Evolutionary conservation across 2,113 vertebrate species (phyloP).

Genomic region (Seriola rivoliana): DNA sequence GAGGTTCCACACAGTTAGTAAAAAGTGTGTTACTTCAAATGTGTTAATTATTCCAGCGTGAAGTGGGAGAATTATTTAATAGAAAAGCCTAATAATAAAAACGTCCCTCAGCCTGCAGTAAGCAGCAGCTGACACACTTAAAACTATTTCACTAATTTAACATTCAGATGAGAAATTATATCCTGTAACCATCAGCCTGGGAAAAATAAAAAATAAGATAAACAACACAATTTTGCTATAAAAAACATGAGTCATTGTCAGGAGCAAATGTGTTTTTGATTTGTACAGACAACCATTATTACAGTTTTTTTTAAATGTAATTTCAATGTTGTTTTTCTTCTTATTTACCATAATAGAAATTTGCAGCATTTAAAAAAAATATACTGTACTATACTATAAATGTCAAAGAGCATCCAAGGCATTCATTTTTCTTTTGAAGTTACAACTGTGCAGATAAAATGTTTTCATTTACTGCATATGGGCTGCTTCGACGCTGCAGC

Average conservation of each 20-base stretch:
- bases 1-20: not conserved
- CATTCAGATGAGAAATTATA: not conserved
- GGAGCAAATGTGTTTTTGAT: not conserved
- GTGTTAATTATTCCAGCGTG: not conserved
- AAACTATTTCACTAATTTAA: not conserved
- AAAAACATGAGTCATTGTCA: not conserved
- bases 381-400: not conserved
- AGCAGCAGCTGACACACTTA: not conserved
- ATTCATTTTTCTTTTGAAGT: not conserved
- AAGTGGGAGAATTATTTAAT: not conserved
- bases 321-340: not conserved
- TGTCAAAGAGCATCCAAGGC: conserved; percentile 8
- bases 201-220: not conserved
- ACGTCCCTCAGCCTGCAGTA: not conserved
- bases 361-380: not conserved
- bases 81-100: not conserved
- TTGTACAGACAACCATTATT: not conserved
- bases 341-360: not conserved
- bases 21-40: not conserved
- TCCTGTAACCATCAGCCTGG: not conserved
- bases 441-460: conserved; percentile 23
- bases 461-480: not conserved
- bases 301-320: not conserved
- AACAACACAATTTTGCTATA: not conserved
- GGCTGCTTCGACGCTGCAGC: not conserved